phyloP scores from a whole-genome alignment of 2,888 invertebrate genomes.

The Brachynemurus nebulosus region DNA sequence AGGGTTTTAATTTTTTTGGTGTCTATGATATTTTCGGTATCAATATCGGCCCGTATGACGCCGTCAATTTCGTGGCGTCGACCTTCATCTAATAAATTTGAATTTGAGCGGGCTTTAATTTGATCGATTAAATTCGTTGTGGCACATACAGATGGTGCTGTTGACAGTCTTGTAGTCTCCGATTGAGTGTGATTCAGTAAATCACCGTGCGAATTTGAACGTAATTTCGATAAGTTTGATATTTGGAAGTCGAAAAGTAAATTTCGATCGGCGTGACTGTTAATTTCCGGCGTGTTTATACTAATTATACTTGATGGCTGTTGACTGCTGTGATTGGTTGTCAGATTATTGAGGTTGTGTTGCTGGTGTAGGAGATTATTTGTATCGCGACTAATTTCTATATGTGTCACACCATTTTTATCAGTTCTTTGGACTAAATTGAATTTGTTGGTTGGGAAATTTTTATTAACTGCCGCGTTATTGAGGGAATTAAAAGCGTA shows the following conservation, averaged over 20 bases:
- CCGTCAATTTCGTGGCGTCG: constrained; percentile 11
- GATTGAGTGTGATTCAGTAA: constrained; percentile 2
- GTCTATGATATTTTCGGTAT: constrained; percentile 16
- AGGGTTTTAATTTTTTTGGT: constrained; percentile 7
- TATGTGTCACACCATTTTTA: constrained; percentile 35
- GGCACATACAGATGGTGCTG: background rate
- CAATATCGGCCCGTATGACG: constrained; percentile 20
- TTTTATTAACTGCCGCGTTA: constrained; percentile 3
- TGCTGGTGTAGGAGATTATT: constrained; percentile 10
- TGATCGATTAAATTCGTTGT: background rate
- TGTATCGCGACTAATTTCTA: constrained; percentile 30
- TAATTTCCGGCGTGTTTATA: constrained; percentile 28
- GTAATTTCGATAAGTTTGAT: constrained; percentile 5
- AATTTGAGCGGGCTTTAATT: constrained; percentile 7
- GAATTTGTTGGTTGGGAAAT: constrained; percentile 24
- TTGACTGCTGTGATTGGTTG: constrained; percentile 8
- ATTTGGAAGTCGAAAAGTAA: constrained; percentile 4
- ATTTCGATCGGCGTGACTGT: background rate
- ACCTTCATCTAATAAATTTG: constrained; percentile 5
- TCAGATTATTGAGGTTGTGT: background rate
- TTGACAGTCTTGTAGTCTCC: background rate
- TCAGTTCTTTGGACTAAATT: constrained; percentile 35
- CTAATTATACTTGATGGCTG: constrained; percentile 28
- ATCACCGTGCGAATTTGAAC: constrained; percentile 7
- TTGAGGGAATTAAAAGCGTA: constrained; percentile 8